A percentile compares a stretch with the other conserved stretches of the same genome.
phyloP scores from a whole-genome alignment of 2,797 vertebrate genomes.

The Psittacula derbiana region DNA sequence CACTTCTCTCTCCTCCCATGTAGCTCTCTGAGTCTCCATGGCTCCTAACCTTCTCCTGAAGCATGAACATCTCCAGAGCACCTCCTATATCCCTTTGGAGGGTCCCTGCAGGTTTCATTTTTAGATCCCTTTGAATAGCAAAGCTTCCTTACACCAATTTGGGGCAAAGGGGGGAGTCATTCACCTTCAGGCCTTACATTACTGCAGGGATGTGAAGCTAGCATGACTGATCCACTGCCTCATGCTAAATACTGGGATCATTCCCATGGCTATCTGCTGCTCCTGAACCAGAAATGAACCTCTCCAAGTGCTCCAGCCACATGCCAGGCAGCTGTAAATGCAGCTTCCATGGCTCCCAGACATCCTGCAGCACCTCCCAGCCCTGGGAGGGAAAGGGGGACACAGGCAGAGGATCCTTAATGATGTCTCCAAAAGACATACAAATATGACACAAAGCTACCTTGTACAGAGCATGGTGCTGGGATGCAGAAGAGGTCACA shows the following conservation, averaged over 20 bases:
- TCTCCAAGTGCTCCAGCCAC: background rate
- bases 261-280: background rate
- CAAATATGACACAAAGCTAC: background rate
- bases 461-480: background rate
- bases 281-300: background rate
- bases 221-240: background rate
- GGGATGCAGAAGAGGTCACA: background rate
- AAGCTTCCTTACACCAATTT: background rate
- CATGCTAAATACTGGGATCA: background rate
- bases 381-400: background rate
- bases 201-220: background rate
- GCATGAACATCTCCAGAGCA: slow-evolving; percentile 3
- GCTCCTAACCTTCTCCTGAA: background rate
- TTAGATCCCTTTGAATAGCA: slow-evolving; percentile 7
- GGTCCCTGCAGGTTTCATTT: slow-evolving; percentile 16
- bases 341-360: background rate
- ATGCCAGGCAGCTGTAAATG: background rate
- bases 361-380: background rate
- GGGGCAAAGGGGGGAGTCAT: background rate
- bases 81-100: background rate
- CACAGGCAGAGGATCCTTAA: background rate
- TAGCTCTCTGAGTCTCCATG: background rate
- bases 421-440: background rate
- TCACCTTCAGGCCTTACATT: slow-evolving; percentile 4
- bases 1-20: background rate